Evolutionary conservation across 92 coral and sea anemone species (phyloP), one percentile per base, ranked within the genome.

Genomic region (Palythoa caribaeorum): DNA sequence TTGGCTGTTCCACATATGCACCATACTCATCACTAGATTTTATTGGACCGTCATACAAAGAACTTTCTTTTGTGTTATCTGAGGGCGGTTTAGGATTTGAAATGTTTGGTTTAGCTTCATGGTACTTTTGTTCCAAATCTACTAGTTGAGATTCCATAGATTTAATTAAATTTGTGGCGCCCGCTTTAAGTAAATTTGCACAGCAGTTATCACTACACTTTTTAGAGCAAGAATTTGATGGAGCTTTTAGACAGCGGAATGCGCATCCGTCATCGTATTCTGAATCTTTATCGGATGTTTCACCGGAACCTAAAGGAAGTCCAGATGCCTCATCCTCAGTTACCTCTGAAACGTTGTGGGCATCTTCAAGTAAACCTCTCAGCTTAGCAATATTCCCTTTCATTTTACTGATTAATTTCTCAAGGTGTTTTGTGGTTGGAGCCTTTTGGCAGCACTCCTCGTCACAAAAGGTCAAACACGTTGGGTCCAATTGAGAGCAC

Each of bases 181-280:
- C 76, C 48, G 57, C 60, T 68, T 28, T 81, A 8, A 81, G 63
- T 28, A 81, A 53, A 11, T 66, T 81, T 17, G 76, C 48, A 74
- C 86, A 81, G 62, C 86, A 81, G 54, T 76, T 66, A 48, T 48
- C 62, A 37, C 75, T 81, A 44, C 86, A 81, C 13, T 36, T 68
- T 68, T 81, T 81, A 16, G 86, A 81, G 54, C 86, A 81, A 28
- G 86, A 65, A 65, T 81, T 81, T 81, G 86, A 81, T 28, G 86
- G 86, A 21, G 54, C 21, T 50, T 65, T 81, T 1, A 81, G 39
- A 81, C 86, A 81, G 13, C 21, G 38, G 60, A 44, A 47, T 9
- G 86, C 6, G 12, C 86, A 81, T 16, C 21, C 13, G 14, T 35
- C 35, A 44, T 81, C 76, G 1, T 38, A 3, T 15, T 39, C n/a